Conservation (phyloP, 30 jellyfish, hydroid and myxozoan species). For the Chironex yamaguchii region DNA sequence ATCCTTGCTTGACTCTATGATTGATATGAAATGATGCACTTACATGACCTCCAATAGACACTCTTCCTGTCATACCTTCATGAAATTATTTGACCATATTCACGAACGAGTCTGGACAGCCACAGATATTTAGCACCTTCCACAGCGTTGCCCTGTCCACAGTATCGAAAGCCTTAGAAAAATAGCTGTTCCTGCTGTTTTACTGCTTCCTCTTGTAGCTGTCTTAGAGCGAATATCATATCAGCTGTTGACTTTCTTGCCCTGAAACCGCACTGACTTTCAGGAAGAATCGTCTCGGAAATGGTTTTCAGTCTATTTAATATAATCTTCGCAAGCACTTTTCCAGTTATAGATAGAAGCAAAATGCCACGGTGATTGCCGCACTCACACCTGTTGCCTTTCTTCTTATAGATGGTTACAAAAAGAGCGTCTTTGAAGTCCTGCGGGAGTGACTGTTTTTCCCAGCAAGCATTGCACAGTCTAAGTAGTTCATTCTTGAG, state of each 20-base stretch:
- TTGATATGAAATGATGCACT: too few species aligned
- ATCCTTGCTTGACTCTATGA: too few species aligned
- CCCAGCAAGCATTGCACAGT: too few species aligned
- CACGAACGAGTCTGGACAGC: too few species aligned
- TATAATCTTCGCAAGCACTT: neutral
- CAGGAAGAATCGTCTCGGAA: constrained; percentile 3
- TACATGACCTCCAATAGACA: too few species aligned
- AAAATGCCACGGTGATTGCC: neutral
- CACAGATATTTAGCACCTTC: too few species aligned
- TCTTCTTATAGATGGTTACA: neutral
- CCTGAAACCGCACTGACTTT: constrained; percentile 28
- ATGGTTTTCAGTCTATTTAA: constrained; percentile 4
- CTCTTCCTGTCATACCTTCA: too few species aligned
- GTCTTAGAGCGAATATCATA: constrained; percentile 19
- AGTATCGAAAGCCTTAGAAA: too few species aligned
- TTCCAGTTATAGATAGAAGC: constrained; percentile 22
- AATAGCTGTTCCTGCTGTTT: too few species aligned
- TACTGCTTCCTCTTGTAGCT: constrained; percentile 29
- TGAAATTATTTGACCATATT: too few species aligned
- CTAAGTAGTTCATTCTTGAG: too few species aligned
- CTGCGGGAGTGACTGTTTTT: neutral
- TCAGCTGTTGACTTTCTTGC: neutral
- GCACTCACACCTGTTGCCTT: neutral
- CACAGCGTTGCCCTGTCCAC: too few species aligned
- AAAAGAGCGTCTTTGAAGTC: constrained; percentile 6